phyloP scores from a whole-genome alignment of 2,797 vertebrate genomes.

The Potorous gilbertii region DNA sequence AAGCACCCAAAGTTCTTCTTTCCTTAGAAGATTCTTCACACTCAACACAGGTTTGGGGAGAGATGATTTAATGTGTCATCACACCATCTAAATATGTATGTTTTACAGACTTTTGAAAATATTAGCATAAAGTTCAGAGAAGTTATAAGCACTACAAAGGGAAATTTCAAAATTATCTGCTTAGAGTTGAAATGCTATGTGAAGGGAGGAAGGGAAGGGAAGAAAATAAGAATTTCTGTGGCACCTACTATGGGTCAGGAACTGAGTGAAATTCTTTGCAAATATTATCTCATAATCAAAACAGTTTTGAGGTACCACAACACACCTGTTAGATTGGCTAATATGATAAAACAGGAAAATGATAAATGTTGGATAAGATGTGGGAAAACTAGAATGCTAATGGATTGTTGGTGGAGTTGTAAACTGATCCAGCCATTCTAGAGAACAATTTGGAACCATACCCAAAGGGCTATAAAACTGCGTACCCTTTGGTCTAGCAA shows the following conservation, averaged over 20 bases:
- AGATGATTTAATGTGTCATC: background rate
- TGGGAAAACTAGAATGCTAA: too few species aligned
- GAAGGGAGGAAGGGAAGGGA: background rate
- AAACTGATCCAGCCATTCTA: too few species aligned
- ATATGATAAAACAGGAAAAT: too few species aligned
- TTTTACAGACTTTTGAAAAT: background rate
- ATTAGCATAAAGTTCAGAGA: background rate
- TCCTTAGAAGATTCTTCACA: background rate
- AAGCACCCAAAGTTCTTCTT: background rate
- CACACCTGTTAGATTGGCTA: too few species aligned
- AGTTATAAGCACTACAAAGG: background rate
- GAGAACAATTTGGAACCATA: too few species aligned
- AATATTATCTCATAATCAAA: background rate
- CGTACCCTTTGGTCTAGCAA: too few species aligned
- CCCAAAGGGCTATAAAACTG: too few species aligned
- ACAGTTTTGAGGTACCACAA: too few species aligned
- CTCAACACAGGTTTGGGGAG: background rate
- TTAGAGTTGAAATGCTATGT: background rate
- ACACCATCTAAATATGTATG: background rate
- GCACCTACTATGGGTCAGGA: background rate
- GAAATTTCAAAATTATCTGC: background rate
- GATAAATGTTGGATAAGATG: too few species aligned
- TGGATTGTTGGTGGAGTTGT: too few species aligned
- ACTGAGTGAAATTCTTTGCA: background rate
- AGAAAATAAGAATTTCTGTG: background rate